Conservation (phyloP, 2,888 invertebrate genomes). For the Acrobasis suavella region DNA sequence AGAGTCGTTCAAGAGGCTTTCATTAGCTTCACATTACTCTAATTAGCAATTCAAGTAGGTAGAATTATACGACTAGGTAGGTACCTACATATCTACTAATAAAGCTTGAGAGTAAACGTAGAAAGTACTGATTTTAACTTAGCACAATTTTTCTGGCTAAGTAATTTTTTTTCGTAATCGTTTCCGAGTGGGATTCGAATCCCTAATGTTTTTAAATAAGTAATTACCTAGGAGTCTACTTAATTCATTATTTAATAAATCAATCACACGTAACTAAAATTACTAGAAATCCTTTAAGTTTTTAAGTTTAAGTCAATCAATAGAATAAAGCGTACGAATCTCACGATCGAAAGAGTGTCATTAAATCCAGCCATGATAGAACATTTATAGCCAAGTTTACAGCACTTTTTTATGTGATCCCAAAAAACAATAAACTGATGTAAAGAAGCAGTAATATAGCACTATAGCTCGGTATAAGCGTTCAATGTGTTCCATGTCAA, state of each 20-base stretch:
- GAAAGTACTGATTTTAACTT: no score
- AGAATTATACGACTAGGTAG: background rate
- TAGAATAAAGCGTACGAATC: background rate
- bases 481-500: background rate
- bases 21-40: background rate
- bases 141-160: no score
- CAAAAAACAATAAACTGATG: background rate
- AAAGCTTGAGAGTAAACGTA: no score
- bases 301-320: no score
- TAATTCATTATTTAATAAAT: background rate
- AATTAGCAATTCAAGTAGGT: background rate
- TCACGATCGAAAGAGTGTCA: background rate
- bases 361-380: background rate
- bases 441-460: background rate
- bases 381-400: slow-evolving; percentile 1
- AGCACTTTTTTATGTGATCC: background rate
- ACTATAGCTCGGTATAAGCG: background rate
- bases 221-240: background rate
- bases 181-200: no score
- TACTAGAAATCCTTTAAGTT: background rate
- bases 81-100: no score
- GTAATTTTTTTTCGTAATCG: no score
- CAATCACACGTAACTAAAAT: background rate
- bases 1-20: no score
- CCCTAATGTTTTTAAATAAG: no score